Conservation (phyloP, 2,888 invertebrate species). For the Heteromurus nitidus region DNA sequence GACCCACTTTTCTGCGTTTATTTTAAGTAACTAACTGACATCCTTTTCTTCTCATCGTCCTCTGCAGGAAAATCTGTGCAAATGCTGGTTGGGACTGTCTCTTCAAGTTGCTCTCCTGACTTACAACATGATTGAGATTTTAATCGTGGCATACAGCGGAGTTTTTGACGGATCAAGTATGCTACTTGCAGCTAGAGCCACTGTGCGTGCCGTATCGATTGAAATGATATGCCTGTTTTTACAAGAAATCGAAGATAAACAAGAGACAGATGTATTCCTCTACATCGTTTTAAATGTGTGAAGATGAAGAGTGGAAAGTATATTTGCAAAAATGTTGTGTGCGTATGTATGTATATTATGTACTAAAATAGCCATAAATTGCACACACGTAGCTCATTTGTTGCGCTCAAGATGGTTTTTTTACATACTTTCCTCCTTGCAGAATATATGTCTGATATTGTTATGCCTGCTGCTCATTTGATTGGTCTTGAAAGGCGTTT, state of each 20-base stretch:
- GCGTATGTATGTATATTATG: neutral
- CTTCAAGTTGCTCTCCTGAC: constrained; percentile 44
- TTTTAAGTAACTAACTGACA: constrained; percentile 36
- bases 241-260: constrained; percentile 53
- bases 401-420: constrained; percentile 17
- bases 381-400: constrained; percentile 14
- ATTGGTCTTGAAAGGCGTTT: constrained; percentile 18
- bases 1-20: constrained; percentile 47
- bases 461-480: constrained; percentile 28
- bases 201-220: constrained; percentile 47
- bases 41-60: constrained; percentile 37
- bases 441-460: too few species aligned
- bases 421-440: constrained; percentile 37
- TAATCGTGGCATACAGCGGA: constrained; percentile 42
- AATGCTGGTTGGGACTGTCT: constrained; percentile 44
- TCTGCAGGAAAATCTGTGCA: constrained; percentile 35
- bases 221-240: constrained; percentile 53
- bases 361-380: constrained; percentile 36
- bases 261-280: constrained; percentile 42
- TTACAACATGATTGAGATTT: constrained; percentile 50
- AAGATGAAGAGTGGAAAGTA: neutral
- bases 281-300: constrained; percentile 35
- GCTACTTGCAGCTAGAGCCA: constrained; percentile 44
- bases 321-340: neutral
- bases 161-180: constrained; percentile 54